Base-by-base conservation (phyloP, 1,140 invertebrate genomes). In the Anadara kagoshimensis region DNA sequence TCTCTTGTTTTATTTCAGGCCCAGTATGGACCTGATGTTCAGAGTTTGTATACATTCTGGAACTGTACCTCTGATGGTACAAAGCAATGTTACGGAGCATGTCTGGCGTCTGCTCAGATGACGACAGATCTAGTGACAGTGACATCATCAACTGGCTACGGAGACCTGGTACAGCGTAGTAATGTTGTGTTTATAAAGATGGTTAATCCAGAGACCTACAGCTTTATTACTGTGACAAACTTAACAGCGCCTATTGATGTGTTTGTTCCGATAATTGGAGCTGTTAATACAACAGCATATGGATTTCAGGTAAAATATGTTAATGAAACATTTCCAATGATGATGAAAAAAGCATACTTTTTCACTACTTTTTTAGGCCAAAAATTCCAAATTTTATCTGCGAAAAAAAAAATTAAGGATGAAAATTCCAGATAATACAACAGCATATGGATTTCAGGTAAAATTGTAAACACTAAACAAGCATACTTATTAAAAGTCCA, bases 241-340 rank as follows among this genome's bases (percentile, higher is more conserved):
- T n/a, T 73, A 4, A 5, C 44, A 10, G 11, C 29, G 4, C 63
- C 70, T 44, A 24, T 73, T 14, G 16, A 14, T 5, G 41, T 73
- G 24, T 18, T 26, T 0, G 47, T 73, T 11, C 51, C 56, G 20
- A 22, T 73, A 1, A 8, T 18, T 0, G 64, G 64, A n/a, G 57
- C 66, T 43, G 57, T 53, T 8, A 73, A 73, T 36, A 56, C 44
- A 5, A 67, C 63, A 36, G 64, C 24, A 26, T 26, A 73, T 49
- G 53, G 44, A 18, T 53, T 73, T 18, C 70, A 73, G 63, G 70
- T 73, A 61, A n/a, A n/a, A n/a, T n/a, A n/a, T n/a, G n/a, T n/a
- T n/a, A n/a, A n/a, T n/a, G n/a, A n/a, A n/a, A n/a, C n/a, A n/a
- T n/a, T n/a, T n/a, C n/a, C n/a, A n/a, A n/a, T n/a, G n/a, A n/a